Evolutionary conservation across 2,888 invertebrate species (phyloP), one percentile per base, ranked within the genome.

Genomic region (Atethmia centrago): DNA sequence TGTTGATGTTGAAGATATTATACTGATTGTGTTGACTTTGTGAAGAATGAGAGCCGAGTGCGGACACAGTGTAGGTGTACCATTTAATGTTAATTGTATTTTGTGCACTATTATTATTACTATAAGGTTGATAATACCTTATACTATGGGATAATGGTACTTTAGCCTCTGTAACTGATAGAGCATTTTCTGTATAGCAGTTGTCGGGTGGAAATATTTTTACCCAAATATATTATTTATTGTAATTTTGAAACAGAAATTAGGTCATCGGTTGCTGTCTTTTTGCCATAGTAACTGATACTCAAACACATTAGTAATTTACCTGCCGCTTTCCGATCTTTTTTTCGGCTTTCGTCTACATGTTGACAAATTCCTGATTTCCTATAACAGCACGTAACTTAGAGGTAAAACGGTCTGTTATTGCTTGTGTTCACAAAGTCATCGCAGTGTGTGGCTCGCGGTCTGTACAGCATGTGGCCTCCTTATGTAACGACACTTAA

Each of bases 401-500:
- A 51, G 47, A 31, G 61, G 31, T 51, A 66, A 56, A 16, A 63
- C 64, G 19, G 58, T 63, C n/a, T 58, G 36, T 63, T 63, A 49
- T 59, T 49, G 25, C 47, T 47, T 67, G 45, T 51, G 55, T 77
- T 78, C 74, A 78, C 70, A 82, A 82, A 78, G 82, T 74, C 74
- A 74, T 68, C 70, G 63, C 82, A 78, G 40, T 58, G 51, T 61
- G 53, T 45, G 77, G 79, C 78, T 62, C 45, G 73, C 73, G 73
- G 55, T 51, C 49, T n/a, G 47, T 61, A 74, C 83, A 73, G 79
- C 82, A 82, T 73, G 87, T 88, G 88, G 88, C 89, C 86, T 91
- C 90, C 79, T 70, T 84, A 79, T 85, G 83, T 83, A 86, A 82
- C 72, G 47, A 71, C 73, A 66, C 72, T 80, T 78, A 45, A 72